Evolutionary conservation across 2,888 invertebrate genomes (phyloP), one percentile per base, ranked within the genome.

Genomic region (Carpatolechia fugitivella): DNA sequence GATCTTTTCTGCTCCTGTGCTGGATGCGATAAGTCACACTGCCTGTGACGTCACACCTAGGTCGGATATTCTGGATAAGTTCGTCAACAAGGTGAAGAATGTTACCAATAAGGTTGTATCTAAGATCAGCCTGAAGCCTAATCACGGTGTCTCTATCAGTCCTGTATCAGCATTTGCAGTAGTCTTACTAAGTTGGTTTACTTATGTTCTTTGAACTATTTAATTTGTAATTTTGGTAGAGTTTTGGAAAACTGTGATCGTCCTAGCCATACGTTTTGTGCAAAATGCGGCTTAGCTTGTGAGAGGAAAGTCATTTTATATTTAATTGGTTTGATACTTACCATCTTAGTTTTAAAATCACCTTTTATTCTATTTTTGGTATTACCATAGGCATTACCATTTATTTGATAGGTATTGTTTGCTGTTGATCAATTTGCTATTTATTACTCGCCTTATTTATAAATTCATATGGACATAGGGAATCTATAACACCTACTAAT

Each of bases 11-110:
- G 94, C 93, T 0, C 91, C 92, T 0, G 93, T 94, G 0, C 75
- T 92, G 4, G 94, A 95, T 49, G 94, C 94, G 1, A 94, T 95
- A 38, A 91, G 92, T 60, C 93, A 93, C 49, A 95, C 95, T 0
- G 92, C 93, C 0, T 95, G 95, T 69, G 93, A 94, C 69, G 87
- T 91, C 4, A 93, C 91, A 5, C 82, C 91, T 0, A 89, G 91
- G 56, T 86, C 91, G 0, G 92, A 92, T 60, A 83, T 92, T 24
- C 81, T 92, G 40, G 91, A 89, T 48, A 91, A 89, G 64, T 81
- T 92, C 48, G 88, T 84, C 7, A 83, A 88, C 57, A 91, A 91
- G 60, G 80, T 91, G 8, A 80, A 91, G 55, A 91, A 91, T 60
- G 82, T 86, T 0, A 81, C 82, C 0, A 76, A 76, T 20, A 76